Base-by-base conservation (phyloP, 2,888 invertebrate species). In the Pheosia gnoma region DNA sequence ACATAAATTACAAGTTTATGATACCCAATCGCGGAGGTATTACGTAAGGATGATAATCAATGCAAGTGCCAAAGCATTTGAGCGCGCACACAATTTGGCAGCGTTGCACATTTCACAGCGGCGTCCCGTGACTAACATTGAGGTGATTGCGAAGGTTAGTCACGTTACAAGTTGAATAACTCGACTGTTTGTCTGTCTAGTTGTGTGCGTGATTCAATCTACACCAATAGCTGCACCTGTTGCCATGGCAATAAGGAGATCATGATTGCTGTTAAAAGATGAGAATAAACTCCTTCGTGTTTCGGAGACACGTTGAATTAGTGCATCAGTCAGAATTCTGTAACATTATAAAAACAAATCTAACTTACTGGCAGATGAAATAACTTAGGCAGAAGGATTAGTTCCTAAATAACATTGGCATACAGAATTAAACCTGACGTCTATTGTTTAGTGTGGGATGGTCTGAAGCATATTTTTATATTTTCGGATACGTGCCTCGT, bases 101-200 rank as follows among this genome's bases (percentile, higher is more conserved):
- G 60, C 66, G 59, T 63, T 70, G 65, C 71, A 39, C 55, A 55
- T 55, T 57, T 41, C 13, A 41, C 36, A 60, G 56, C 63, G 60
- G 25, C 59, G 70, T 84, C 86, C 72, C 82, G 84, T 87, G 85
- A 84, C 81, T 68, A 76, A 68, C 61, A 61, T 56, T 58, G 60
- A 62, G 62, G 65, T 53, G 68, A 65, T 67, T 71, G 67, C 57
- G 69, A 76, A 78, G 75, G 78, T 81, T 79, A 79, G 66, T 81
- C 75, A 79, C 76, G 66, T 68, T 60, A 58, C 52, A 37, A 38
- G 57, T 85, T 83, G 76, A 86, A 85, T 25, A n/a, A 13, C 7
- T 1, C 6, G 36, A 45, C 13, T 57, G 13, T 38, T 13, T 10
- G 53, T 3, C 3, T 5, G 53, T 55, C 55, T 55, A 9, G 55